phyloP scores from a whole-genome alignment of 2,888 invertebrate genomes.

The Poecilobothrus nobilitatus region DNA sequence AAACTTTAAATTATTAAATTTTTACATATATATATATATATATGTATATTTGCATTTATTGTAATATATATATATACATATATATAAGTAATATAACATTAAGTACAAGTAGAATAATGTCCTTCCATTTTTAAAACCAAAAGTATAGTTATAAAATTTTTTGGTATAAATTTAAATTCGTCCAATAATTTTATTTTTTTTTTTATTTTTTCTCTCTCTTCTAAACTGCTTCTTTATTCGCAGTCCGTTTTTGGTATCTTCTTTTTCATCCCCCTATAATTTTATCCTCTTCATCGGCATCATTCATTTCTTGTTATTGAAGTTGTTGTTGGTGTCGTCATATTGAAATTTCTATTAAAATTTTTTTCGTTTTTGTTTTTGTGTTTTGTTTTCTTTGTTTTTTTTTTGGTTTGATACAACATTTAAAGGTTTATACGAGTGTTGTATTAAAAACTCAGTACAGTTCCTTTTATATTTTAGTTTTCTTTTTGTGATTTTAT shows the following conservation, averaged over 20 bases:
- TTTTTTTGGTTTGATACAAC: too few relatives aligned
- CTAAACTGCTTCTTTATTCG: too few relatives aligned
- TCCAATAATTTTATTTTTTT: background rate
- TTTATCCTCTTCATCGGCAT: background rate
- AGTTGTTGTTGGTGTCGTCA: background rate
- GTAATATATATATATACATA: background rate
- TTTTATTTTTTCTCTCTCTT: too few relatives aligned
- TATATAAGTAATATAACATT: background rate
- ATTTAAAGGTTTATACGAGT: too few relatives aligned
- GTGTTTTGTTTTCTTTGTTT: too few relatives aligned
- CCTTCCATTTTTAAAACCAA: background rate
- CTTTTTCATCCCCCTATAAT: background rate
- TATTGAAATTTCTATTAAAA: constrained; percentile 2
- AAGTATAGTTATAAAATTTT: background rate
- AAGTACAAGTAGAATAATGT: background rate
- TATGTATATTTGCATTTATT: background rate
- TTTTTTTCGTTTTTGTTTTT: background rate
- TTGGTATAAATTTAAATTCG: background rate
- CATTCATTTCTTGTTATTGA: too few relatives aligned
- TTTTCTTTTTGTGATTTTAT: background rate
- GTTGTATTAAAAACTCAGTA: background rate
- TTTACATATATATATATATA: background rate
- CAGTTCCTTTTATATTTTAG: background rate
- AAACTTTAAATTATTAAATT: background rate
- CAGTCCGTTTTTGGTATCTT: too few relatives aligned